A percentile compares a stretch with the other conserved stretches of the same genome.
These are phyloP conservation scores for Cartodere bifasciata DNA, from an alignment of 2,888 invertebrate genomes.

Conservation along the genomic window DNA sequence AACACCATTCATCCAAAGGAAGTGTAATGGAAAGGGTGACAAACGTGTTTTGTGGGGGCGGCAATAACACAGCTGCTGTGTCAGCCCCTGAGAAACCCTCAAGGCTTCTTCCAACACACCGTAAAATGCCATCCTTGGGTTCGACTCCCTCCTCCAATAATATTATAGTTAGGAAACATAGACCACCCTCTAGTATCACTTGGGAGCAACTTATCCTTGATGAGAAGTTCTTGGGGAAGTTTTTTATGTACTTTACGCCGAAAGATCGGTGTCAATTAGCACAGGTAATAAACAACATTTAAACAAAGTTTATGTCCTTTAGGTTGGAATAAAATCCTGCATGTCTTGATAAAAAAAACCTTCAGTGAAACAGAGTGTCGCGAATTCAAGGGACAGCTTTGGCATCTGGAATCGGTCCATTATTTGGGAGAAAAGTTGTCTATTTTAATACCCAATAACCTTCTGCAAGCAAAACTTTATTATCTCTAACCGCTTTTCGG, in stretches of 20 bases:
- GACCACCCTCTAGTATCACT: constrained; percentile 45
- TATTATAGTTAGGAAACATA: constrained; percentile 20
- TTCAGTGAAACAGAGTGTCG: too few species aligned
- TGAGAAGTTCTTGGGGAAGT: constrained; percentile 69
- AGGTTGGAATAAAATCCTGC: too few species aligned
- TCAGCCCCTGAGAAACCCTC: constrained; percentile 40
- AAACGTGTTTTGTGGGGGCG: constrained; percentile 67
- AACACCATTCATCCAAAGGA: constrained; percentile 36
- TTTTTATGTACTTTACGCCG: constrained; percentile 66
- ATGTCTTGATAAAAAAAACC: too few species aligned
- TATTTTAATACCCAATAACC: too few species aligned
- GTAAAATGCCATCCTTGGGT: constrained; percentile 16
- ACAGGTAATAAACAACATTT: constrained; percentile 43
- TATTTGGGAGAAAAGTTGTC: too few species aligned
- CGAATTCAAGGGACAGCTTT: too few species aligned
- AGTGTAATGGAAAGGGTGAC: constrained; percentile 82
- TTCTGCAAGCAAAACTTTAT: too few species aligned
- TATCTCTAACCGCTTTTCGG: too few species aligned
- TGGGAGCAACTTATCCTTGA: constrained; percentile 72
- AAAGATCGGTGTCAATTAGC: constrained; percentile 67
- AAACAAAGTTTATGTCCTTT: too few species aligned
- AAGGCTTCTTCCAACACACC: constrained; percentile 28
- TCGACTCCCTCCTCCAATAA: constrained; percentile 20
- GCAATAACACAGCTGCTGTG: constrained; percentile 29
- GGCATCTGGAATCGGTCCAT: too few species aligned